phyloP scores from a whole-genome alignment of 2,797 vertebrate species.

The Bradypodion ventrale region DNA sequence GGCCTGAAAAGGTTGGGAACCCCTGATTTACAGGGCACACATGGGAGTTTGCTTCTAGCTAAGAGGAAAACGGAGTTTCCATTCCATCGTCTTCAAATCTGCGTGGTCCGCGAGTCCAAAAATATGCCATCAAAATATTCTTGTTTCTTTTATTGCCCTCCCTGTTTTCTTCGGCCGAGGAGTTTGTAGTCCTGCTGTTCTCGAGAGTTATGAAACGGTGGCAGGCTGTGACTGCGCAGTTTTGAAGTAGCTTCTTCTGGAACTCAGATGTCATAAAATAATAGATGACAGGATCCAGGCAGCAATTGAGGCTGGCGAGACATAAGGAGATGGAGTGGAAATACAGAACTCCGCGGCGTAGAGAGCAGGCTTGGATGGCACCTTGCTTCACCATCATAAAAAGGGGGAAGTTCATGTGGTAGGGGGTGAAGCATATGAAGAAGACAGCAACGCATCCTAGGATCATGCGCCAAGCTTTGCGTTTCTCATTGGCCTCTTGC shows the following conservation, averaged over 20 bases:
- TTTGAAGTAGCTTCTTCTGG: conserved; percentile 76
- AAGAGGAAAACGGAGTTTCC: conserved; percentile 21
- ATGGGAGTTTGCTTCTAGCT: background rate
- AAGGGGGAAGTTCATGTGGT: conserved; percentile 89
- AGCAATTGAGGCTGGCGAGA: conserved; percentile 88
- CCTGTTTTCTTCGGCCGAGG: conserved; percentile 42
- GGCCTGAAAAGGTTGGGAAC: too few species aligned
- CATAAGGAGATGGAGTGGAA: conserved; percentile 87
- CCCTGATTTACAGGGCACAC: too few species aligned
- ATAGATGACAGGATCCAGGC: conserved; percentile 88
- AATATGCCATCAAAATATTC: background rate
- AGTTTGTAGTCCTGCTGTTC: conserved; percentile 77
- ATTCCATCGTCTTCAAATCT: conserved; percentile 51
- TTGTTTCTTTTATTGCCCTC: accelerated
- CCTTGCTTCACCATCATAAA: conserved; percentile 84
- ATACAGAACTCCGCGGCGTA: conserved; percentile 63
- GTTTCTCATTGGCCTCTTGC: conserved; percentile 71
- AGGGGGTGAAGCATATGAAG: conserved; percentile 87
- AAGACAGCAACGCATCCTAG: conserved; percentile 84
- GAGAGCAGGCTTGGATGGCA: conserved; percentile 74
- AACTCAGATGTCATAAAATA: conserved; percentile 93
- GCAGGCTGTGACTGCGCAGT: conserved; percentile 63
- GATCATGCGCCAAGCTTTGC: conserved; percentile 84
- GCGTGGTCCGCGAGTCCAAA: conserved; percentile 54
- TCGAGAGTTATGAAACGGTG: conserved; percentile 70